Percentiles rank a stretch among this genome's conserved stretches.
phyloP scores from a whole-genome alignment of 2,888 invertebrate species.

The Thymelicus lineola region DNA sequence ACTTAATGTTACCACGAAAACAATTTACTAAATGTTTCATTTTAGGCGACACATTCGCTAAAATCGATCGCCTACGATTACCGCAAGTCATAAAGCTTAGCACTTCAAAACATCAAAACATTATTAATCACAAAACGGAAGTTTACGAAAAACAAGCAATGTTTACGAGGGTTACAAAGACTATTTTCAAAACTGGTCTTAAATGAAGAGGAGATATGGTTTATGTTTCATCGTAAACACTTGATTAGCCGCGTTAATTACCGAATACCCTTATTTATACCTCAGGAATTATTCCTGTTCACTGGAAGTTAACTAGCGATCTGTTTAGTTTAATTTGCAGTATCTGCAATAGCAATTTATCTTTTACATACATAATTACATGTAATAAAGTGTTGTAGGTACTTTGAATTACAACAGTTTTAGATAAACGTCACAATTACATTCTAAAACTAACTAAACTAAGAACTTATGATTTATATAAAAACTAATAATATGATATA shows the following conservation, averaged over 20 bases:
- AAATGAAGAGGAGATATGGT: neutral
- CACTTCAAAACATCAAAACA: constrained; percentile 8
- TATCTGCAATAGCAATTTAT: constrained; percentile 5
- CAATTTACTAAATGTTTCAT: too few relatives aligned
- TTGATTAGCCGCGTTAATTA: constrained; percentile 37
- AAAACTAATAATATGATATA: too few relatives aligned
- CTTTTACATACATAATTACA: neutral
- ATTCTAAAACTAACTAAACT: too few relatives aligned
- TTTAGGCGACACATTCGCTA: too few relatives aligned
- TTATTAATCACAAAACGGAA: constrained; percentile 40
- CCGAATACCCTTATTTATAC: constrained; percentile 46
- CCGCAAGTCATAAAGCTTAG: too few relatives aligned
- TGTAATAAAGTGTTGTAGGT: too few relatives aligned
- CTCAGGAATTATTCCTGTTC: constrained; percentile 39
- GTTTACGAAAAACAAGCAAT: constrained; percentile 43
- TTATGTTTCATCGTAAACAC: constrained; percentile 1
- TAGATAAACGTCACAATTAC: too few relatives aligned
- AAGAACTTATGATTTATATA: too few relatives aligned
- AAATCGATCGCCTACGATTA: too few relatives aligned
- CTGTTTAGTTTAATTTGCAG: constrained; percentile 19
- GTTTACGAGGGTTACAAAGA: constrained; percentile 25
- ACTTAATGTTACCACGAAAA: too few relatives aligned
- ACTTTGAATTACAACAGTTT: too few relatives aligned
- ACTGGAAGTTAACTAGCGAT: constrained; percentile 24
- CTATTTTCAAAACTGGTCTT: constrained; percentile 8